Evolutionary conservation across 2,113 vertebrate species (phyloP), one percentile per base, ranked within the genome.

Genomic region (Corythoichthys haematopterus): DNA sequence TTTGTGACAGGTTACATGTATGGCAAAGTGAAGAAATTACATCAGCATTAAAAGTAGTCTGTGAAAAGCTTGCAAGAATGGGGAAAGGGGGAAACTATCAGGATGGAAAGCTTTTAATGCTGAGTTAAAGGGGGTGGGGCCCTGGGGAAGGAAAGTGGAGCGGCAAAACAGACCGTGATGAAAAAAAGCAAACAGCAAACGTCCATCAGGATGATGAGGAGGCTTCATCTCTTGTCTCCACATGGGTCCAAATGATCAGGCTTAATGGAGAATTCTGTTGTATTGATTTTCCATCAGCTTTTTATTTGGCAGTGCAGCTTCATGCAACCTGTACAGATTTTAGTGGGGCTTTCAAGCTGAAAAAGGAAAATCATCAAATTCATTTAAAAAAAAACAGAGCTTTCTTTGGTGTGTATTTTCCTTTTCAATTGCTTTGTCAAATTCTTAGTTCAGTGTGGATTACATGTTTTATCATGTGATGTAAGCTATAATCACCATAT

Each of bases 261-360:
- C 91, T 37, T 7, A 87, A 93, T 93, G 91, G 90, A 48, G 6
- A 79, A 87, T 89, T 88, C 88, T 76, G 76, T 78, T 62, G 14
- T 91, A 92, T 93, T 82, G 89, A 93, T 94, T 94, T 93, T 85
- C 20, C 91, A 92, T 92, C 93, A 91, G 71, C 71, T 82, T 84
- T 92, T 92, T 93, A 91, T 90, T 91, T 87, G 84, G 69, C 64
- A 56, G 67, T 64, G 74, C 74, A 74, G 78, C 61, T 64, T 56
- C 72, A 76, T 51, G 3, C 70, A 67, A 76, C 67, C 72, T 65
- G 64, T 45, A 57, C 38, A 77, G 38, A 76, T 80, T 62, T 52
- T 65, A 66, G 46, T 68, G 65, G 14, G 59, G 72, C 64, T 64
- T 48, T 69, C 16, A 36, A 62, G 35, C 13, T 60, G 35, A 60